Evolutionary conservation across 92 coral and sea anemone genomes (phyloP).

Genomic region (Parazoanthus darwini): DNA sequence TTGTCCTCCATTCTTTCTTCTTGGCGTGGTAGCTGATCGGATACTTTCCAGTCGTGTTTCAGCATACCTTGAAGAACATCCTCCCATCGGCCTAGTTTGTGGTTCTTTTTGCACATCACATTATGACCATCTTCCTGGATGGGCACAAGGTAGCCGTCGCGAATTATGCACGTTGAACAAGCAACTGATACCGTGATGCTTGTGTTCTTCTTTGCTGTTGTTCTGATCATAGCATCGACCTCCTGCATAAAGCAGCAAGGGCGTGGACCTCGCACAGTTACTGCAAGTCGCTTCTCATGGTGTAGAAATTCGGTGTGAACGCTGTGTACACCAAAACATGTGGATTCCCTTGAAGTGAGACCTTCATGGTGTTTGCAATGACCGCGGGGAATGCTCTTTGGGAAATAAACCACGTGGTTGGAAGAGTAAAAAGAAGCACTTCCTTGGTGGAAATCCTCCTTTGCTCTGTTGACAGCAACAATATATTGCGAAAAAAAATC

Average conservation of each 20-base stretch:
- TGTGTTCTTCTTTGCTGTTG: not conserved
- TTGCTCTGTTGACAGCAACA: too few species aligned
- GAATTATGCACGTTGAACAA: not conserved
- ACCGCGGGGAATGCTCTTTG: too few species aligned
- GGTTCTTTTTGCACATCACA: not conserved
- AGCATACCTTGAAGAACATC: not conserved
- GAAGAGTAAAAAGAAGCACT: too few species aligned
- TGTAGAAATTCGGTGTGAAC: too few species aligned
- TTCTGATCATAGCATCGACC: not conserved
- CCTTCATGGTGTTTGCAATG: too few species aligned
- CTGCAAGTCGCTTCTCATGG: too few species aligned
- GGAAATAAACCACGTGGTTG: too few species aligned
- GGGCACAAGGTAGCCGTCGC: not conserved
- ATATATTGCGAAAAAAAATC: too few species aligned
- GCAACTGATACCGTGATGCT: not conserved
- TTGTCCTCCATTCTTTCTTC: slow-evolving; percentile 3
- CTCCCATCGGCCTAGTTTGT: not conserved
- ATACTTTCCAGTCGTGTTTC: not conserved
- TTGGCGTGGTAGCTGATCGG: not conserved
- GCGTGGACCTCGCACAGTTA: not conserved
- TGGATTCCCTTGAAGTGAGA: too few species aligned
- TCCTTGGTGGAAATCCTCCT: too few species aligned
- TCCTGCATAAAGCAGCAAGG: not conserved
- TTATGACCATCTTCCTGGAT: not conserved
- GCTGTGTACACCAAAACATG: too few species aligned